Percentiles rank a stretch among this genome's conserved stretches.
Evolutionary conservation across 1,140 invertebrate genomes (phyloP).

Genomic region (Sogatella furcifera): DNA sequence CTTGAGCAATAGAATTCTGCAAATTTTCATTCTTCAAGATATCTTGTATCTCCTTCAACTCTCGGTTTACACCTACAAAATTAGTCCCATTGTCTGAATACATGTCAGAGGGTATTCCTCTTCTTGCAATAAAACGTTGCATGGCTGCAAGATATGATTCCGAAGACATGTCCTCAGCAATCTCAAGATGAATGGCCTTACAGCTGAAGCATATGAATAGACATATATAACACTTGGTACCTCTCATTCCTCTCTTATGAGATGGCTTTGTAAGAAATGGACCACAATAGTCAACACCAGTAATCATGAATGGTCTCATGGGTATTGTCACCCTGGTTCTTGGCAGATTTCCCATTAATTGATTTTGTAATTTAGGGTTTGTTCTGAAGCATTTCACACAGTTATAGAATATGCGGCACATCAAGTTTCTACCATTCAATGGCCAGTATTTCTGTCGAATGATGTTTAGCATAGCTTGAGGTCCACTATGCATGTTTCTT

Average conservation of each 20-base stretch:
- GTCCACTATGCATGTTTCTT: constrained; percentile 22
- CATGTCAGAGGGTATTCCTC: constrained; percentile 24
- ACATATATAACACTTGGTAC: background rate
- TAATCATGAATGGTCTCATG: background rate
- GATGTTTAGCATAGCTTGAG: constrained; percentile 11
- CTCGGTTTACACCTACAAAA: constrained; percentile 27
- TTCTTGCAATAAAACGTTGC: constrained; percentile 16
- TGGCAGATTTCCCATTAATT: background rate
- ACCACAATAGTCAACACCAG: background rate
- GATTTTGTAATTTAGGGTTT: background rate
- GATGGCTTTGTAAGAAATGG: background rate
- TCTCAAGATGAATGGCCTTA: too few relatives aligned
- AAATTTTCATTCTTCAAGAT: too few relatives aligned
- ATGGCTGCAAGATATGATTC: constrained; percentile 16
- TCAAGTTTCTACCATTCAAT: constrained; percentile 14
- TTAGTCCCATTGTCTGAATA: constrained; percentile 26
- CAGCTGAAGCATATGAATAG: too few relatives aligned
- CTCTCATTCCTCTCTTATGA: background rate
- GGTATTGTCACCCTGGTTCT: background rate
- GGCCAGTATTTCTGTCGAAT: constrained; percentile 22
- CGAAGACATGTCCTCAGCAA: too few relatives aligned
- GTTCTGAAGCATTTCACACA: constrained; percentile 20
- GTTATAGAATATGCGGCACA: constrained; percentile 12
- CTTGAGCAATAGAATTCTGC: too few relatives aligned
- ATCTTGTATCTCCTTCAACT: background rate